Evolutionary conservation across 2,888 invertebrate species (phyloP), one percentile per base, ranked within the genome.

Genomic region (Philonicus albiceps): DNA sequence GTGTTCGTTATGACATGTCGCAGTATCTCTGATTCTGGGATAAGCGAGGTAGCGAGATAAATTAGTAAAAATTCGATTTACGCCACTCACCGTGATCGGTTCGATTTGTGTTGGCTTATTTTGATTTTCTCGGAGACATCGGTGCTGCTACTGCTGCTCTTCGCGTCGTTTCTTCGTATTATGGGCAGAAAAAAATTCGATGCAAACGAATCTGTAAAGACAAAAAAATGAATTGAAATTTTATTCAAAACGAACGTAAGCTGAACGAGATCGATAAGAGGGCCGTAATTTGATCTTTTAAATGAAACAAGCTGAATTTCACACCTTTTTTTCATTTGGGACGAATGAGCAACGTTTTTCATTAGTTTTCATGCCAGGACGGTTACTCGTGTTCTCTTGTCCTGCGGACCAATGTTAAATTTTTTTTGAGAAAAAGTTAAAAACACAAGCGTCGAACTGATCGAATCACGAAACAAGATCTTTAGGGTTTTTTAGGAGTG

Each of bases 1-100:
- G 85, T 85, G 85, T 85, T 85, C 85, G 85, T 74, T 74, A 85
- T 85, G 85, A 85, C 85, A 74, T 74, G 73, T 85, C 74, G 49
- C 64, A 19, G 81, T 19, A 37, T 34, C 55, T 78, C 8, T 11
- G 64, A 64, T 27, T 64, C 49, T 64, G 64, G 19, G 55, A 55
- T 55, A 22, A 55, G 5, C 55, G 19, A 22, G 55, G 64, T 64
- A 64, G 64, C 64, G 64, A 22, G 22, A 64, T 64, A 64, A 64
- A 64, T 64, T 64, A 64, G 64, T 64, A 64, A 64, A 43, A 64
- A 64, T 1, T 64, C 27, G 27, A 3, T 64, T 19, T 27, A 2
- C 27, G 64, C 22, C 64, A 81, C 81, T 81, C 49, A 81, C 81
- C 81, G 31, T 81, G 81, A 64, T 55, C n/a, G 30, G 64, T 34